Percentiles rank a stretch among this genome's conserved stretches.
Evolutionary conservation across 2,797 vertebrate genomes (phyloP).

Genomic region (Ispidina lecontei): DNA sequence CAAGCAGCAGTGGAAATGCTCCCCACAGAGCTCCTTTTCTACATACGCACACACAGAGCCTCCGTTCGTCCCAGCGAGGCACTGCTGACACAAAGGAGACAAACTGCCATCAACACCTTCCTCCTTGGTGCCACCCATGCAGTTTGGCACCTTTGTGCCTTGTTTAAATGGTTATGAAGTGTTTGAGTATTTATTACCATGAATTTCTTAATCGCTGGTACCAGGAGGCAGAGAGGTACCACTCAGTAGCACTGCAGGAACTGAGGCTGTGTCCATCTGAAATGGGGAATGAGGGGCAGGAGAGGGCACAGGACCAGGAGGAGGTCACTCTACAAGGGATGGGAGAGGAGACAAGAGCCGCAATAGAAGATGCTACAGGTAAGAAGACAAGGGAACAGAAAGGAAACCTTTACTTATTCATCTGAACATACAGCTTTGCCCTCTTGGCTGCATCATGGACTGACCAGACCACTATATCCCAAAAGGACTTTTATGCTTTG

Average conservation of each 20-base stretch:
- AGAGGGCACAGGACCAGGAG: not conserved
- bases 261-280: not conserved
- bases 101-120: conserved; percentile 64
- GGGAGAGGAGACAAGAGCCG: not conserved
- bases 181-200: conserved; percentile 21
- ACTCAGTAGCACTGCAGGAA: not conserved
- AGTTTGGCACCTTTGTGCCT: conserved; percentile 59
- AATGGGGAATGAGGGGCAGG: not conserved
- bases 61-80: conserved; percentile 10
- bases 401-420: not conserved
- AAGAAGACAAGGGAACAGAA: not conserved
- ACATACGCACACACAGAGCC: not conserved
- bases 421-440: not conserved
- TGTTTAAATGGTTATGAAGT: conserved; percentile 33
- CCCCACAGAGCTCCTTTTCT: conserved; percentile 15
- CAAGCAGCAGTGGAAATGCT: conserved; percentile 1
- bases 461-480: not conserved
- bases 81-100: conserved; percentile 57
- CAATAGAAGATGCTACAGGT: not conserved
- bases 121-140: conserved; percentile 43
- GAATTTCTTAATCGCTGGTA: not conserved
- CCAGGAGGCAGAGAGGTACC: not conserved
- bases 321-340: not conserved
- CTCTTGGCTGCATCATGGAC: not conserved
- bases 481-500: not conserved